Percentiles rank a stretch among this genome's conserved stretches.
Conservation (phyloP, 2,888 invertebrate species). For the Lagria hirta region DNA sequence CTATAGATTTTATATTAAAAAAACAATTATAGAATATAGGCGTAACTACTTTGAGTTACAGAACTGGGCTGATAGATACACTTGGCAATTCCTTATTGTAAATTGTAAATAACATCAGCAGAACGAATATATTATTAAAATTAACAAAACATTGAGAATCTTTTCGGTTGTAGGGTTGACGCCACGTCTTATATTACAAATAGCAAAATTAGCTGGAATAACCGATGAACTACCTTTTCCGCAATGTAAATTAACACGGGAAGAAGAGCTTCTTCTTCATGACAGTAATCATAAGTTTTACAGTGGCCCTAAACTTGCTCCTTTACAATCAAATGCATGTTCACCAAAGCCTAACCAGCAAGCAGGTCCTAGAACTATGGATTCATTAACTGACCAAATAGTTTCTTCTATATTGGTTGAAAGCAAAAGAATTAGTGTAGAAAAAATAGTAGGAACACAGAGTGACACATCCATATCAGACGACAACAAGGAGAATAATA, state of each 20-base stretch:
- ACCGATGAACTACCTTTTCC: conserved; percentile 57
- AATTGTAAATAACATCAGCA: too few species aligned
- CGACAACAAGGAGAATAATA: conserved; percentile 7
- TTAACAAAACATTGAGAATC: not conserved
- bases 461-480: conserved; percentile 28
- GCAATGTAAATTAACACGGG: conserved; percentile 46
- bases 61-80: too few species aligned
- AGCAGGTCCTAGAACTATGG: conserved; percentile 49
- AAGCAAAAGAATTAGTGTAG: conserved; percentile 53
- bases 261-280: conserved; percentile 47
- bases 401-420: conserved; percentile 58
- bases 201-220: conserved; percentile 60
- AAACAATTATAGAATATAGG: too few species aligned
- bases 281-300: conserved; percentile 30
- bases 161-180: conserved; percentile 50
- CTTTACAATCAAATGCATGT: conserved; percentile 33
- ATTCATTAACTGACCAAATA: conserved; percentile 56
- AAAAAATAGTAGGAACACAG: conserved; percentile 41
- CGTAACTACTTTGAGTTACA: too few species aligned
- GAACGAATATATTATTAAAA: not conserved
- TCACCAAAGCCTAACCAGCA: conserved; percentile 38
- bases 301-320: not conserved
- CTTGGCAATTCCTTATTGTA: too few species aligned
- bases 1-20: too few species aligned
- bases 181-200: conserved; percentile 55